Evolutionary conservation across 1,140 invertebrate species (phyloP).

Genomic region (Propsilocerus akamusi): DNA sequence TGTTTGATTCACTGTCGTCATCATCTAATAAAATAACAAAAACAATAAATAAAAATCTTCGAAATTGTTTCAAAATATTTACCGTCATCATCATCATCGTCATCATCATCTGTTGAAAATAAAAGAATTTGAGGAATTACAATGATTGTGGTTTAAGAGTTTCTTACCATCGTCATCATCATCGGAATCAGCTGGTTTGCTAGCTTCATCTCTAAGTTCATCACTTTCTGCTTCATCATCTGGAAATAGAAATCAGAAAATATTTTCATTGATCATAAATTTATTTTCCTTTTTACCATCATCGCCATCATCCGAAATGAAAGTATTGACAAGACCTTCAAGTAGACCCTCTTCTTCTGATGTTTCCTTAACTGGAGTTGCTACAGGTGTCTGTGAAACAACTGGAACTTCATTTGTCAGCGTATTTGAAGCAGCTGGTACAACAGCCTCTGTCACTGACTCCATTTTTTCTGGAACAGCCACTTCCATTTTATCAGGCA

Average conservation of each 20-base stretch:
- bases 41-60: background rate
- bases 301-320: background rate
- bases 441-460: background rate
- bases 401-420: too few relatives aligned
- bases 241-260: background rate
- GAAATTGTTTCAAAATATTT: background rate
- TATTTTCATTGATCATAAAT: background rate
- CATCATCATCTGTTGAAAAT: background rate
- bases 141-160: too few relatives aligned
- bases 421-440: too few relatives aligned
- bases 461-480: background rate
- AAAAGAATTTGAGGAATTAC: too few relatives aligned
- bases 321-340: background rate
- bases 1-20: background rate
- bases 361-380: background rate
- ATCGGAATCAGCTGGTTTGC: background rate
- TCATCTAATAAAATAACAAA: background rate
- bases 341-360: background rate
- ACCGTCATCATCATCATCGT: background rate
- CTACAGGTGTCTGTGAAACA: background rate
- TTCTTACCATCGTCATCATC: background rate
- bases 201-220: background rate
- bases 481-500: background rate
- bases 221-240: slow-evolving; percentile 1
- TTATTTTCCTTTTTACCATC: background rate